Evolutionary conservation across 2,113 vertebrate species (phyloP).

Genomic region (Atrichornis clamosus): DNA sequence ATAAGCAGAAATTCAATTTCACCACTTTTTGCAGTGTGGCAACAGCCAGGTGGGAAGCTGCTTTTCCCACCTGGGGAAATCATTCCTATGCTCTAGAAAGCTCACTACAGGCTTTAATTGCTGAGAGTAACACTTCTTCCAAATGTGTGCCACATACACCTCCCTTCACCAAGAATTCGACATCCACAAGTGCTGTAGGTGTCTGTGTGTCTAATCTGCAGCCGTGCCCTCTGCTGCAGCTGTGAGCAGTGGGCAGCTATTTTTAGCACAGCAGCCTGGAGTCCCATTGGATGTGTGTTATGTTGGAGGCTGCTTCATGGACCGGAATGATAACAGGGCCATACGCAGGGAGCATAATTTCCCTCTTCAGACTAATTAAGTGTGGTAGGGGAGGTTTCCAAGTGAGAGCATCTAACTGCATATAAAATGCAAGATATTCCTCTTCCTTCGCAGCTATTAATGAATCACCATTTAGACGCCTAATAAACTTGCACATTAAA

Average conservation of each 20-base stretch:
- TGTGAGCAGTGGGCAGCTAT: neutral
- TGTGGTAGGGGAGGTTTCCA: neutral
- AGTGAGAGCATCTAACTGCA: neutral
- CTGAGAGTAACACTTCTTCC: neutral
- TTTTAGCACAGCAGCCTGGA: neutral
- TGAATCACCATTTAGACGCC: neutral
- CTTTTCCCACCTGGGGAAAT: neutral
- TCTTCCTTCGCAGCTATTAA: neutral
- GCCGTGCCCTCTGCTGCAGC: neutral
- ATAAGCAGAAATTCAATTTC: neutral
- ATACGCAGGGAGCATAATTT: neutral
- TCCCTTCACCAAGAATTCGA: neutral
- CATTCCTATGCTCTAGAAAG: neutral
- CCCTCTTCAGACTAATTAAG: neutral
- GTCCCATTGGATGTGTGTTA: neutral
- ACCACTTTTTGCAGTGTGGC: neutral
- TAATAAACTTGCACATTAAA: neutral
- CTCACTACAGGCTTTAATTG: neutral
- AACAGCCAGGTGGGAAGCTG: neutral
- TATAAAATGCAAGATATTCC: neutral
- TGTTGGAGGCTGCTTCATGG: neutral
- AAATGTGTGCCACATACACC: fast-evolving
- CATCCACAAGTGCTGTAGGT: fast-evolving
- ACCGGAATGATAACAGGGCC: neutral
- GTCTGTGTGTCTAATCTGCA: neutral